Evolutionary conservation across 2,888 invertebrate genomes (phyloP).

Genomic region (Ischnus inquisitorius): DNA sequence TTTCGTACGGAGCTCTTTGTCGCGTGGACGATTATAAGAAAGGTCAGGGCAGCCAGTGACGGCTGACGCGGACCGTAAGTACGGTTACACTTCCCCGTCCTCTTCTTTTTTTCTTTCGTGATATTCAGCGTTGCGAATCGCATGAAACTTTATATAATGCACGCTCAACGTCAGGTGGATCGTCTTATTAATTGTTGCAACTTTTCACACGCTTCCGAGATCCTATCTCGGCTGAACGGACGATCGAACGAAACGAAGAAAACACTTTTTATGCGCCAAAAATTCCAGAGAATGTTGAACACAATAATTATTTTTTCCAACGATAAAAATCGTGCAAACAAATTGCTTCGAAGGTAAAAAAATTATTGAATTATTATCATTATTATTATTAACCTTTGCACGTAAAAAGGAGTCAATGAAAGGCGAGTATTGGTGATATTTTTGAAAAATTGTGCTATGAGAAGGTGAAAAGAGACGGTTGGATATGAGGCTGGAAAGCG

Average conservation of each 20-base stretch:
- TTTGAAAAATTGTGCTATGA: neutral
- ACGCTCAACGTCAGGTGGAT: neutral
- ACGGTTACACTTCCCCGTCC: neutral
- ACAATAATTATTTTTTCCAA: too few relatives aligned
- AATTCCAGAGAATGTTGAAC: too few relatives aligned
- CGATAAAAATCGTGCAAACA: too few relatives aligned
- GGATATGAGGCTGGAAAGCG: neutral
- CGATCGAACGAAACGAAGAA: neutral
- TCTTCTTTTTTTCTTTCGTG: neutral
- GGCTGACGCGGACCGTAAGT: slow-evolving; percentile 39
- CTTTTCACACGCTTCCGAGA: neutral
- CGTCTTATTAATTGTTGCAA: neutral
- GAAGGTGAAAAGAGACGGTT: neutral
- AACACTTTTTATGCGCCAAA: too few relatives aligned
- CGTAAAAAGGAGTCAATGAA: too few relatives aligned
- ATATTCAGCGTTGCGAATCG: neutral
- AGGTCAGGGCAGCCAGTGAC: slow-evolving; percentile 46
- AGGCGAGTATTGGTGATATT: too few relatives aligned
- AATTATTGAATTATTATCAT: too few relatives aligned
- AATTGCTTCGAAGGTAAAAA: too few relatives aligned
- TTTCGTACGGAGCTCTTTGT: slow-evolving; percentile 15
- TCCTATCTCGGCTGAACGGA: neutral
- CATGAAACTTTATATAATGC: neutral
- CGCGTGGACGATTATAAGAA: slow-evolving; percentile 44
- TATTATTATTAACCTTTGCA: too few relatives aligned